Percentiles rank a stretch among this genome's conserved stretches.
Conservation (phyloP, 2,113 vertebrate genomes). For the Leptosomus discolor region DNA sequence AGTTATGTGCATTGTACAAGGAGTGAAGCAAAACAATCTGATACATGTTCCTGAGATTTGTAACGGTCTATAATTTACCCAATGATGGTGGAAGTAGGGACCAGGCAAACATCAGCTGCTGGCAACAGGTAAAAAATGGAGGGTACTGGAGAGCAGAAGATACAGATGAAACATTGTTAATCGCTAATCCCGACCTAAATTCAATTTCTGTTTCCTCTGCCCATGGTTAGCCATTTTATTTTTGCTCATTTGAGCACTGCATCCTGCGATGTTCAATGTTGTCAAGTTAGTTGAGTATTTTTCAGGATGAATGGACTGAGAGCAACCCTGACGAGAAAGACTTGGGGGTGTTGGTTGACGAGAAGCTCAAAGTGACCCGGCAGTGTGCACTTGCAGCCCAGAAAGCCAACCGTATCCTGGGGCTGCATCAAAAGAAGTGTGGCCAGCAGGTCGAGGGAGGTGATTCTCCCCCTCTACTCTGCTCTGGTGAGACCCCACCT, state of each 20-base stretch:
- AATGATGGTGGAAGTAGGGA: neutral
- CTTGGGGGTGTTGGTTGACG: too few species aligned
- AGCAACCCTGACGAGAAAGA: too few species aligned
- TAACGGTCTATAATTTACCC: neutral
- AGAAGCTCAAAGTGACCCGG: too few species aligned
- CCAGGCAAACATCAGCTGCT: neutral
- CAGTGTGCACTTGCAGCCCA: too few species aligned
- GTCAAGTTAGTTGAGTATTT: neutral
- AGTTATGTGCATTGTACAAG: neutral
- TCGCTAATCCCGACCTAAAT: neutral
- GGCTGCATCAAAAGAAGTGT: too few species aligned
- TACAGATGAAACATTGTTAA: rapidly evolving
- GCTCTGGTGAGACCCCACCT: too few species aligned
- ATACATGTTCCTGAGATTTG: neutral
- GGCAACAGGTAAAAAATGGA: neutral
- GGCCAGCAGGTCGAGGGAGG: too few species aligned
- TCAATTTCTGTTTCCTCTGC: neutral
- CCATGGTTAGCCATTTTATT: neutral
- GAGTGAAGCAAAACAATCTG: neutral
- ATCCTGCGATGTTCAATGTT: neutral
- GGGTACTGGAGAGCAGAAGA: neutral
- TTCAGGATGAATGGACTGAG: neutral
- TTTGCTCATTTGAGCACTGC: neutral
- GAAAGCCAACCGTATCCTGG: too few species aligned
- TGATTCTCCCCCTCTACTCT: too few species aligned